Conservation (phyloP, 2,888 invertebrate genomes). For the Pristionchus maxplancki region DNA sequence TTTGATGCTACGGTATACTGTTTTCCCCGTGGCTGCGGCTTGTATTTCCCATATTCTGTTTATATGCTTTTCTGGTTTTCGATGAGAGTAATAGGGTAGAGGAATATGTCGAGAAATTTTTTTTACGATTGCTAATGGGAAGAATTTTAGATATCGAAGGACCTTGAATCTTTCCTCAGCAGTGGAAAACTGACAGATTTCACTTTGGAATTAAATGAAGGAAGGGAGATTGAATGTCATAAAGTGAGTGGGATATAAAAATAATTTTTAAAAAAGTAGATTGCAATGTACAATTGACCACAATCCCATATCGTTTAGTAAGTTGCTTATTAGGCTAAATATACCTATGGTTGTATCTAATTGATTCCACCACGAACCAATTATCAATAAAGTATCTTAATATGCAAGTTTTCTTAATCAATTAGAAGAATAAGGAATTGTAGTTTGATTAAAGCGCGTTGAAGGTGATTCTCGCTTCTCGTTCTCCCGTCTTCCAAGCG, state of each 20-base stretch:
- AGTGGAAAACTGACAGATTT: constrained; percentile 72
- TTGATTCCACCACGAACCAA: too few species aligned
- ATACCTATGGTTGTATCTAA: too few species aligned
- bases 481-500: constrained; percentile 71
- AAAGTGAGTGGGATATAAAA: constrained; percentile 54
- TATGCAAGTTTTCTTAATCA: not conserved
- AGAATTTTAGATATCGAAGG: constrained; percentile 65
- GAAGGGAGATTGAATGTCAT: constrained; percentile 60
- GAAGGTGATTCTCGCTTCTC: constrained; percentile 65
- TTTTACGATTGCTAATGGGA: not conserved
- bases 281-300: too few species aligned
- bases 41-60: not conserved
- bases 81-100: not conserved
- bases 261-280: too few species aligned
- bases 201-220: constrained; percentile 65
- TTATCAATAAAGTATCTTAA: too few species aligned
- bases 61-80: constrained; percentile 4
- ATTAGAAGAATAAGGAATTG: not conserved
- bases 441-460: too few species aligned
- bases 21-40: not conserved
- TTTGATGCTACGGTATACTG: not conserved
- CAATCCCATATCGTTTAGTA: too few species aligned
- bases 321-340: too few species aligned
- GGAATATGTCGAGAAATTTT: not conserved
- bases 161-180: constrained; percentile 67